phyloP scores from a whole-genome alignment of 2,797 vertebrate species.

The Hoplostethus mediterraneus region DNA sequence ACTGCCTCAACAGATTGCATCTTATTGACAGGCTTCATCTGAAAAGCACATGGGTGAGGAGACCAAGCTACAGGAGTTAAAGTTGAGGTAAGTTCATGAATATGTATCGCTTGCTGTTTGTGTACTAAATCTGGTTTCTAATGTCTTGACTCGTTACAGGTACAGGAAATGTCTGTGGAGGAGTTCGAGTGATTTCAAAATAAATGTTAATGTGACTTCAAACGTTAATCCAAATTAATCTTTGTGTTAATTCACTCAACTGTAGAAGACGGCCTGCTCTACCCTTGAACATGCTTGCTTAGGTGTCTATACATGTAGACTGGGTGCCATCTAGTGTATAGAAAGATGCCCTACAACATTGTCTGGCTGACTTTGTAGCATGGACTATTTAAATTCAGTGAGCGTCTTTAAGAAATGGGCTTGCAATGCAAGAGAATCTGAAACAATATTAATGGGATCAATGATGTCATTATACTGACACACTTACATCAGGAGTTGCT shows the following conservation, averaged over 20 bases:
- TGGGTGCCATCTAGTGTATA: conserved; percentile 53
- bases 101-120: too few relatives aligned
- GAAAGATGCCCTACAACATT: not conserved
- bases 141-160: not conserved
- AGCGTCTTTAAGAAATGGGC: too few relatives aligned
- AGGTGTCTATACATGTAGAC: not conserved
- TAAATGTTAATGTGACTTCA: too few relatives aligned
- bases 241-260: too few relatives aligned
- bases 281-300: too few relatives aligned
- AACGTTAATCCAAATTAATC: conserved; percentile 8
- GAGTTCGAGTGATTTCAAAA: not conserved
- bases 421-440: too few relatives aligned
- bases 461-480: too few relatives aligned
- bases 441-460: too few relatives aligned
- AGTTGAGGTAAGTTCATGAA: too few relatives aligned
- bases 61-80: not conserved
- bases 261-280: too few relatives aligned
- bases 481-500: too few relatives aligned
- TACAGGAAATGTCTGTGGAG: not conserved
- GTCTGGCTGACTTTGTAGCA: not conserved
- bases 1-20: not conserved
- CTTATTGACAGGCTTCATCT: not conserved
- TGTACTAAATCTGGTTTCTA: not conserved
- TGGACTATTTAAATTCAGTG: too few relatives aligned
- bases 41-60: not conserved